Percentiles rank a stretch among this genome's conserved stretches.
These are phyloP conservation scores for Amphibalanus amphitrite DNA, from an alignment of 1,140 invertebrate species.

Conservation along the genomic window DNA sequence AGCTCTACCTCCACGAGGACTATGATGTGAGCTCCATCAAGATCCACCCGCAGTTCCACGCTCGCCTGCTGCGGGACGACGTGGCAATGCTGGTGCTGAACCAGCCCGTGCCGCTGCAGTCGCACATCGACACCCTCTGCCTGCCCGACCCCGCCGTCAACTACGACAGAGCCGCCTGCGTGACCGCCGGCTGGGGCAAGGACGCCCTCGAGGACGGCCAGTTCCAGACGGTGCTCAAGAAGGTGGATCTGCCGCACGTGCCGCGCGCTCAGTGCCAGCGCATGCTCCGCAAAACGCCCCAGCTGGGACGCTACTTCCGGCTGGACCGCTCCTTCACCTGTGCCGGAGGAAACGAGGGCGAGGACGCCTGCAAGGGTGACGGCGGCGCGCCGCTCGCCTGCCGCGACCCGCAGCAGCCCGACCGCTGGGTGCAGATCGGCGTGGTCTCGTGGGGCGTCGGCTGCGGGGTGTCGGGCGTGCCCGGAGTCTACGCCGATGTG, in stretches of 20 bases:
- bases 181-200: slow-evolving; percentile 30
- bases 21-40: slow-evolving; percentile 32
- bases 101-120: slow-evolving; percentile 47
- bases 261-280: background rate
- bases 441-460: background rate
- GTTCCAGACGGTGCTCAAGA: slow-evolving; percentile 3
- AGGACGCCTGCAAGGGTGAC: background rate
- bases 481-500: background rate
- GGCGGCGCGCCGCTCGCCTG: slow-evolving; percentile 1
- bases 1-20: slow-evolving; percentile 18
- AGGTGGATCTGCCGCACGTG: background rate
- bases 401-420: background rate
- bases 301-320: background rate
- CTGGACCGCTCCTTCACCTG: background rate
- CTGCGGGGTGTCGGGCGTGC: background rate
- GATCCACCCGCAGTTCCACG: slow-evolving; percentile 45
- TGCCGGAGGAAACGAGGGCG: background rate
- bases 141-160: slow-evolving; percentile 40
- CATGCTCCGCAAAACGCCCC: background rate
- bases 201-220: slow-evolving; percentile 23
- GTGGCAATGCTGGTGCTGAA: slow-evolving; percentile 51
- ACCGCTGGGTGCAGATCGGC: background rate
- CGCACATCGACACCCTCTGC: slow-evolving; percentile 52
- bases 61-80: slow-evolving; percentile 49
- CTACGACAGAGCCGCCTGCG: slow-evolving; percentile 28